phyloP scores from a whole-genome alignment of 2,113 vertebrate species.

The Hepsetus odoe region DNA sequence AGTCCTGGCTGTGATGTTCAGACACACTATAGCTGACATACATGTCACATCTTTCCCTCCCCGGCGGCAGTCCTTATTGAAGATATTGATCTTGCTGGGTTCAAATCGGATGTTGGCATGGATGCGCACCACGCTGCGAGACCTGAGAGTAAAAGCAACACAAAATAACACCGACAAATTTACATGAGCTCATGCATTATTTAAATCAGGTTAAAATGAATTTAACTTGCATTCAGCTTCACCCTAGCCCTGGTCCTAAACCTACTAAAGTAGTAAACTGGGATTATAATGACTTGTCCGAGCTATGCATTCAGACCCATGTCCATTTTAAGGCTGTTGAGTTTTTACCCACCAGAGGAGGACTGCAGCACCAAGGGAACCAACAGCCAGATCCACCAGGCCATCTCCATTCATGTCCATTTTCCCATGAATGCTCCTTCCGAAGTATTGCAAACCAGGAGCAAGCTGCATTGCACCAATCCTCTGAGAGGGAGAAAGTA shows the following conservation, averaged over 20 bases:
- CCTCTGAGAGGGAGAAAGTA: constrained; percentile 73
- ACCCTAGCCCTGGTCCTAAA: too few relatives aligned
- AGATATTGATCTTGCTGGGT: constrained; percentile 93
- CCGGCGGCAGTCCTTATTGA: constrained; percentile 91
- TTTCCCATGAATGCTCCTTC: constrained; percentile 89
- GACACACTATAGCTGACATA: constrained; percentile 88
- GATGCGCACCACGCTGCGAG: constrained; percentile 86
- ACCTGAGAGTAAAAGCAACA: constrained; percentile 75
- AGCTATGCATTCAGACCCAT: neutral
- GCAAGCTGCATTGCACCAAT: constrained; percentile 82
- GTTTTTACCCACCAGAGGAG: constrained; percentile 84
- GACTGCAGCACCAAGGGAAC: constrained; percentile 88
- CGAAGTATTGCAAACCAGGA: constrained; percentile 88
- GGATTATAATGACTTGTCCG: too few relatives aligned
- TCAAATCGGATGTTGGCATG: constrained; percentile 85
- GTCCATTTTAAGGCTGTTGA: neutral
- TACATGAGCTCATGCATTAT: too few relatives aligned
- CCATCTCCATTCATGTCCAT: constrained; percentile 93
- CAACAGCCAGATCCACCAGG: constrained; percentile 89
- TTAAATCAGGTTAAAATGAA: too few relatives aligned
- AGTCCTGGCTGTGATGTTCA: constrained; percentile 85
- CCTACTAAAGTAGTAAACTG: too few relatives aligned
- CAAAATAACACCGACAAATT: neutral
- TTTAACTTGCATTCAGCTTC: too few relatives aligned
- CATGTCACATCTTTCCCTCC: constrained; percentile 91